Evolutionary conservation across 2,888 invertebrate genomes (phyloP), one percentile per base, ranked within the genome.

Genomic region (Watsonalla cultraria): DNA sequence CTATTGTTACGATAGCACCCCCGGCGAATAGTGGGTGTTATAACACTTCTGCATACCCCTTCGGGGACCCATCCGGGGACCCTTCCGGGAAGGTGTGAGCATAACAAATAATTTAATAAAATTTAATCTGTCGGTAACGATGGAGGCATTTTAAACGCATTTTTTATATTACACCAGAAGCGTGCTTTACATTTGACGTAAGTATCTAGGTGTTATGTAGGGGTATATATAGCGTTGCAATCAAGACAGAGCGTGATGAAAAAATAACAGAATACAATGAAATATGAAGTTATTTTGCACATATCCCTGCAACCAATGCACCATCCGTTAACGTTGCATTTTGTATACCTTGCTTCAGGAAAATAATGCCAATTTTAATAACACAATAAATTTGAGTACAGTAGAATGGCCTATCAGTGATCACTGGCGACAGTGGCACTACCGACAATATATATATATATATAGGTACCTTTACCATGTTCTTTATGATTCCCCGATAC

Each of bases 281-380:
- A 72, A 62, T 77, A 79, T 76, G 61, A 69, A 74, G 75, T 84
- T 86, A 61, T 85, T 82, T 86, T 87, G 90, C 90, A 88, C 90
- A 72, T 64, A 72, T 74, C 81, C 87, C 84, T 78, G 85, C 84
- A 83, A 86, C 82, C 83, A 82, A 78, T 70, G 89, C 90, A 90
- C 89, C 66, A 68, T 82, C 80, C 85, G 75, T 80, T 66, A 80
- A 79, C 70, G 76, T 82, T 80, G 79, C 80, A 78, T 82, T 80
- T 80, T 76, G 66, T 76, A 60, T 75, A 71, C 83, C 82, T 82
- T 72, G 87, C 88, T 87, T 88, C 68, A 81, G 89, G 89, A 90
- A 90, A 90, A 90, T 64, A 90, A 89, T 90, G 90, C 88, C 87
- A 90, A 90, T 90, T 90, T 90, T 90, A 85, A 81, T 71, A 65